Evolutionary conservation across 2,888 invertebrate species (phyloP), one percentile per base, ranked within the genome.

Genomic region (Cistogaster globosa): DNA sequence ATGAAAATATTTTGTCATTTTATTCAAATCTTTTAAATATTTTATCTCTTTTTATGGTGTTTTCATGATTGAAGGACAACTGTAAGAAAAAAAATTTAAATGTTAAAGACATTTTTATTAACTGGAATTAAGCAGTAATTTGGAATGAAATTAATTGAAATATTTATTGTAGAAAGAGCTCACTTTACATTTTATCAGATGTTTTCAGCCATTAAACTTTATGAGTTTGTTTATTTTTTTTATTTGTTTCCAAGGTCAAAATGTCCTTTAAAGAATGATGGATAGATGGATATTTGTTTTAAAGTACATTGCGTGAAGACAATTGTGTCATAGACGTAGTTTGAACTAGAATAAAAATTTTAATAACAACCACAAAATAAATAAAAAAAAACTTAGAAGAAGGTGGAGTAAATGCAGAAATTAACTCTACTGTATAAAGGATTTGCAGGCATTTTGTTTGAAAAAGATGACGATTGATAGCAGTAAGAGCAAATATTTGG

Each of bases 1-100:
- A 55, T 14, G 38, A 36, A 22, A 38, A 55, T 68, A 53, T 68
- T 68, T 55, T 68, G 55, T 22, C 55, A 55, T 18, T 68, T 55
- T 11, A 14, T 12, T 7, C 2, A 20, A 36, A 38, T 38, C 7
- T 9, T 68, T 18, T 1, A 14, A 26, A 45, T n/a, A 63, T 22
- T 65, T n/a, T 51, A 65, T 48, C n/a, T 14, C 16, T 14, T 57
- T 32, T 57, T 16, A 22, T 63, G 2, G 12, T 7, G 7, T 42
- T 12, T 11, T 42, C 11, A 0, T 42, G 42, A 42, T 42, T 42
- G 42, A 42, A 42, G 42, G 42, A 42, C 42, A 42, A 42, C 42
- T 2, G 32, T 32, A 4, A 42, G 1, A n/a, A 4, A 42, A 12
- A 11, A 42, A 42, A 42, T 42, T 11, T 12, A 42, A 42, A 42